A percentile compares a stretch with the other conserved stretches of the same genome.
These are phyloP conservation scores for Dione vanillae DNA, from an alignment of 2,888 invertebrate genomes.

Conservation along the genomic window DNA sequence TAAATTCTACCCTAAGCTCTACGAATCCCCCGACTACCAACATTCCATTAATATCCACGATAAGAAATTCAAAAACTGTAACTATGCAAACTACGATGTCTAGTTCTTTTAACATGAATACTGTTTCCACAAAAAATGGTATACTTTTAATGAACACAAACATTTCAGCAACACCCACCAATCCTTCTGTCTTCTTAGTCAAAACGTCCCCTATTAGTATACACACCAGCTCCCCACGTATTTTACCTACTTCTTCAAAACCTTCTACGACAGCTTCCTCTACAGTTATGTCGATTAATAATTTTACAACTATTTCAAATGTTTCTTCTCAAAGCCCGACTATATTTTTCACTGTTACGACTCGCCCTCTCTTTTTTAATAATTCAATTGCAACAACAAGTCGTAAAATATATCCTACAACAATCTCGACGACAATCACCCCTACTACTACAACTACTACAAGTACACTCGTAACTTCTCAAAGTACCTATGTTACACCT, in stretches of 20 bases:
- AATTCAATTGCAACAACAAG: constrained; percentile 14
- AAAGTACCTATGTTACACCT: constrained; percentile 20
- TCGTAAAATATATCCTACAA: not conserved
- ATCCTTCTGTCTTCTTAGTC: not conserved
- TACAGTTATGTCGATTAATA: not conserved
- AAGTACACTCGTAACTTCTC: constrained; percentile 23
- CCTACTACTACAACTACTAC: constrained; percentile 3
- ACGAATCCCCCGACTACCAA: constrained; percentile 38
- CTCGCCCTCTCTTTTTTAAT: not conserved
- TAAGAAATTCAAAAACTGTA: constrained; percentile 40
- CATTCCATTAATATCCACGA: constrained; percentile 40
- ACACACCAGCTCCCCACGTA: not conserved
- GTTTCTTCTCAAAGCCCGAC: not conserved
- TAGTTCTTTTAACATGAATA: constrained; percentile 19
- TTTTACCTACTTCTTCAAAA: not conserved
- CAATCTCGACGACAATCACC: constrained; percentile 14
- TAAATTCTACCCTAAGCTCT: constrained; percentile 37
- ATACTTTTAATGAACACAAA: not conserved
- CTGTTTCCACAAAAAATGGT: not conserved
- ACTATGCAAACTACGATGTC: constrained; percentile 23
- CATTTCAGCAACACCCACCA: not conserved
- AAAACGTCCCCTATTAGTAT: not conserved
- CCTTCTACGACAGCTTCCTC: not conserved
- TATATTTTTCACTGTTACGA: not conserved
- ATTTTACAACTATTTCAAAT: not conserved